Conservation (phyloP, 2,113 vertebrate genomes). For the Bothrops jararaca region DNA sequence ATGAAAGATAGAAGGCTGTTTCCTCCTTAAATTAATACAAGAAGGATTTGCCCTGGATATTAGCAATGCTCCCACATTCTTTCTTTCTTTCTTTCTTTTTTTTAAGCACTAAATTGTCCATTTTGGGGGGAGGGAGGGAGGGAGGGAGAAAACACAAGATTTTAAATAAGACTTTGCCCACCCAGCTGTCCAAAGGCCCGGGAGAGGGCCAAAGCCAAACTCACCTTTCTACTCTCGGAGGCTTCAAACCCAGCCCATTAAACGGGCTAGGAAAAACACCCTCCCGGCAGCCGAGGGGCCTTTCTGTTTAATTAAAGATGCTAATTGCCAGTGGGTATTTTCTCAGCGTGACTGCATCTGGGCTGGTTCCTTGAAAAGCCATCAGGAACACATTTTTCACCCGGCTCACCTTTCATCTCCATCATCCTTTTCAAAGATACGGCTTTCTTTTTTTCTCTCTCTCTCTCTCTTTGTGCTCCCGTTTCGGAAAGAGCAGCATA, state of each 20-base stretch:
- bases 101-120: not conserved
- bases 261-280: slow-evolving; percentile 8
- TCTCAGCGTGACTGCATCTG: slow-evolving; percentile 59
- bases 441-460: too few species aligned
- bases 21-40: not conserved
- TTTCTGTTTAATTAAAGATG: slow-evolving; percentile 64
- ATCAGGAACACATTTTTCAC: slow-evolving; percentile 67
- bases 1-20: not conserved
- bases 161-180: slow-evolving; percentile 3
- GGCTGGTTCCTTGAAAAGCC: slow-evolving; percentile 56
- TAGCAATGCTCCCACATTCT: not conserved
- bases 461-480: slow-evolving; percentile 1
- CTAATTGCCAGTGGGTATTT: slow-evolving; percentile 58
- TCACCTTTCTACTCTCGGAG: slow-evolving; percentile 16
- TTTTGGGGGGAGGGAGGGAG: too few species aligned
- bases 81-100: not conserved
- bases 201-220: slow-evolving; percentile 40
- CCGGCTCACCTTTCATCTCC: slow-evolving; percentile 52
- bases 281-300: slow-evolving; percentile 16
- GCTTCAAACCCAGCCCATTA: slow-evolving; percentile 48
- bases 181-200: not conserved
- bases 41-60: not conserved
- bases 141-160: too few species aligned
- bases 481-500: not conserved
- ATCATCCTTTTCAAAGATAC: slow-evolving; percentile 48